phyloP scores from a whole-genome alignment of 2,888 invertebrate species.

The Drosophila villosipedis region DNA sequence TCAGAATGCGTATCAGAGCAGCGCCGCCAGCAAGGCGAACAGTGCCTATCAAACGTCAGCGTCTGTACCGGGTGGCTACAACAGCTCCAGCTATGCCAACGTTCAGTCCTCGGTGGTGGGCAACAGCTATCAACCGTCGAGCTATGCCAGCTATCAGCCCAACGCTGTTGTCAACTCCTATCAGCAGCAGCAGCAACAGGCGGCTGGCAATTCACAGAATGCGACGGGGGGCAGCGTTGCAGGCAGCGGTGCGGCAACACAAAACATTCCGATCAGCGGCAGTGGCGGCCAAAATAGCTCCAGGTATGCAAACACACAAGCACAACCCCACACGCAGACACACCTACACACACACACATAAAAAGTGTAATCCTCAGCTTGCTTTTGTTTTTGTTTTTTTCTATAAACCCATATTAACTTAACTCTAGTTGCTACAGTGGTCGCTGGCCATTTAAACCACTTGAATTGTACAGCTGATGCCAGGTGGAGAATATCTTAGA shows the following conservation, averaged over 20 bases:
- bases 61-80: slow-evolving; percentile 81
- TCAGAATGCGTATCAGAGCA: slow-evolving; percentile 84
- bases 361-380: slow-evolving; percentile 6
- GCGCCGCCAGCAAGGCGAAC: slow-evolving; percentile 80
- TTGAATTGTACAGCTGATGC: not conserved
- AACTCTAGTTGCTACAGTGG: not conserved
- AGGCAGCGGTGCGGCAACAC: slow-evolving; percentile 79
- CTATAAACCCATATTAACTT: slow-evolving; percentile 12
- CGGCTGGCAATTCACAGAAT: slow-evolving; percentile 72
- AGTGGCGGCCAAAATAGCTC: slow-evolving; percentile 83
- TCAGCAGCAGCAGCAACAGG: slow-evolving; percentile 80
- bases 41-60: slow-evolving; percentile 83
- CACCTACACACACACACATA: not conserved
- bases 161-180: slow-evolving; percentile 85
- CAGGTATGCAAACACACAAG: slow-evolving; percentile 65
- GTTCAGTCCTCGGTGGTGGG: slow-evolving; percentile 84
- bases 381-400: slow-evolving; percentile 25
- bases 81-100: slow-evolving; percentile 83
- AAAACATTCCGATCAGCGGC: slow-evolving; percentile 85
- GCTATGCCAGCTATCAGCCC: slow-evolving; percentile 85
- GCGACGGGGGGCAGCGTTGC: slow-evolving; percentile 73
- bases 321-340: not conserved
- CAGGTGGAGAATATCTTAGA: not conserved
- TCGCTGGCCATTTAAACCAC: not conserved
- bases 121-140: slow-evolving; percentile 84